Percentiles rank a stretch among this genome's conserved stretches.
These are phyloP conservation scores for Atlantisia rogersi DNA, from an alignment of 2,113 vertebrate species.

Conservation along the genomic window DNA sequence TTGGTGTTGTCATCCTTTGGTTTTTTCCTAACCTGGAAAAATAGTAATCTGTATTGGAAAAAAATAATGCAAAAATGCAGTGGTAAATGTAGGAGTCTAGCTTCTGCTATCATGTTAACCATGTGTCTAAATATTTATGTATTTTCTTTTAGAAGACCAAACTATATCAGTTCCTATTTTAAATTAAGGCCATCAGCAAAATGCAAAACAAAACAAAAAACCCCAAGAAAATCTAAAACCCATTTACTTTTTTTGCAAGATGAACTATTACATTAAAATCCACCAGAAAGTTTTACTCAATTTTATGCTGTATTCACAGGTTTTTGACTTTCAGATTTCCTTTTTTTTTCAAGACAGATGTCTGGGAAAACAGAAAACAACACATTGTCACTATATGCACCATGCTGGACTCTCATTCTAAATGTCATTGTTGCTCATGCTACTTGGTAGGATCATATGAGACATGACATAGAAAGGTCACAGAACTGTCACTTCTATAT, in stretches of 20 bases:
- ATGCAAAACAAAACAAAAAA: neutral
- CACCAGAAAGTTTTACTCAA: neutral
- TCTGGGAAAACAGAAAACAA: conserved; percentile 20
- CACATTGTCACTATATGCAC: neutral
- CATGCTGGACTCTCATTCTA: neutral
- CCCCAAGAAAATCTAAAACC: neutral
- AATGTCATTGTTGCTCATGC: conserved; percentile 50
- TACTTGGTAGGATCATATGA: conserved; percentile 23
- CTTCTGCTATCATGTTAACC: neutral
- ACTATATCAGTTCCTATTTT: neutral
- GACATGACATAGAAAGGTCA: conserved; percentile 70
- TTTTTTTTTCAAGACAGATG: neutral
- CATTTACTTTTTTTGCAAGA: neutral
- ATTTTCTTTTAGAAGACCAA: neutral
- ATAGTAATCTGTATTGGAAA: neutral
- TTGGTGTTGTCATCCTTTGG: neutral
- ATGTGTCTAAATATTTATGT: neutral
- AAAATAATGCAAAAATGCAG: neutral
- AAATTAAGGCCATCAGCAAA: neutral
- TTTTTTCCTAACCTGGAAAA: neutral
- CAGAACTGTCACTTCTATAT: conserved; percentile 47
- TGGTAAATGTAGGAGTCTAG: neutral
- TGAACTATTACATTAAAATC: neutral
- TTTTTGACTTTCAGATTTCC: neutral
- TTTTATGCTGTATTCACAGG: neutral